These are phyloP conservation scores for Tretioscincus oriximinensis DNA, from an alignment of 2,113 vertebrate species.

Conservation along the genomic window DNA sequence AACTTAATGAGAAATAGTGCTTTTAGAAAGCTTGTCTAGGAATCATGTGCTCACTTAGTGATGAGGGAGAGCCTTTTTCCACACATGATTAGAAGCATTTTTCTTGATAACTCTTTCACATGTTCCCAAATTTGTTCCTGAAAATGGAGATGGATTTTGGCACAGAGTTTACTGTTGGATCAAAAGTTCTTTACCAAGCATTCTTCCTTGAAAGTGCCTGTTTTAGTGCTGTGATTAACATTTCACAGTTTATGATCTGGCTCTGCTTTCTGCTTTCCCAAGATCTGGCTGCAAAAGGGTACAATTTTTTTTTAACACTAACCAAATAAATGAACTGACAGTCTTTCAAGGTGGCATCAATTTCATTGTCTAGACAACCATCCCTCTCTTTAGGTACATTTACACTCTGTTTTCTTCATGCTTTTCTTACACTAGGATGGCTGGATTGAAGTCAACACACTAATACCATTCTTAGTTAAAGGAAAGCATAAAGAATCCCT, in stretches of 20 bases:
- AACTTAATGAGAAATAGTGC: not conserved
- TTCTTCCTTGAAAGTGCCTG: not conserved
- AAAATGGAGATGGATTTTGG: not conserved
- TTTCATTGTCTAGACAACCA: too few species aligned
- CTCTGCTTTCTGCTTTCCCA: not conserved
- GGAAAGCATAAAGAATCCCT: too few species aligned
- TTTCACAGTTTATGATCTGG: not conserved
- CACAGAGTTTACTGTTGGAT: not conserved
- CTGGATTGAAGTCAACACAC: too few species aligned
- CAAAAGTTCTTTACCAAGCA: not conserved
- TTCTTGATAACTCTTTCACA: not conserved
- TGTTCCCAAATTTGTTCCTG: not conserved
- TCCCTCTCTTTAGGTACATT: too few species aligned
- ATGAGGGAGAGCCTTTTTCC: not conserved
- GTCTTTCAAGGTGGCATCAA: too few species aligned
- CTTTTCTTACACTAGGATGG: too few species aligned
- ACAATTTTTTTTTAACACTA: not conserved
- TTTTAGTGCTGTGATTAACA: not conserved
- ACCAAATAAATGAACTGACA: too few species aligned
- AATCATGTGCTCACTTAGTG: not conserved
- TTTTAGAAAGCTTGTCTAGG: not conserved
- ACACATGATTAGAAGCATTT: not conserved
- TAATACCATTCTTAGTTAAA: too few species aligned
- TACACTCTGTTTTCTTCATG: too few species aligned
- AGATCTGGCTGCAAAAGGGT: not conserved